Evolutionary conservation across 1,140 invertebrate genomes (phyloP), one percentile per base, ranked within the genome.

Genomic region (Oncopeltus fasciatus): DNA sequence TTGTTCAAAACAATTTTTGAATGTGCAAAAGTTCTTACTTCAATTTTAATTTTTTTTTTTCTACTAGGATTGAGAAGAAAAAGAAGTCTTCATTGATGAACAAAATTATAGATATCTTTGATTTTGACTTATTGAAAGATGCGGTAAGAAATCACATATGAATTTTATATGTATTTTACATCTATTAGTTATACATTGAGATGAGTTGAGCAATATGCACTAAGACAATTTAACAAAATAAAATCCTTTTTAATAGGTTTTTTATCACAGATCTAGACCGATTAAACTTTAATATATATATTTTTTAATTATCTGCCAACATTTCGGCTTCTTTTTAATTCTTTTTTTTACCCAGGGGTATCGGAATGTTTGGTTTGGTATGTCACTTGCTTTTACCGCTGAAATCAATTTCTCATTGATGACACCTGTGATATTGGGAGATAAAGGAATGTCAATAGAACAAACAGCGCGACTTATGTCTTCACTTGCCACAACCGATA

Each of bases 341-440:
- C 18, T 3, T 46, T 5, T 18, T 11, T 53, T 24, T 46, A 5
- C 26, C 16, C 49, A 53, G 49, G 11, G 56, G 21, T 65, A 65
- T 28, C n/a, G 49, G 5, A 62, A 49, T 33, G 62, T 65, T 21
- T 65, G 53, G 64, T n/a, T 65, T 16, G 64, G 63, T 0, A 72
- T 86, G 60, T 82, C 82, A 0, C 69, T 85, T 1, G 83, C 83
- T 0, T 78, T 81, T 14, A 83, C 82, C 67, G 81, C 80, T 0
- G 84, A 86, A 68, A 76, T 83, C 1, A 86, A 84, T 68, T 86
- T 86, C 67, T 79, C 81, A 1, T 70, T 82, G 2, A 64, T 85
- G 12, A 78, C 81, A 1, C 82, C 84, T 20, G 82, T 84, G 28
- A 83, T 86, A 31, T 69, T 86, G 1, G 75, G 75, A 16, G 83